Conservation (phyloP, 1,140 invertebrate species). For the Drosophila punjabiensis region DNA sequence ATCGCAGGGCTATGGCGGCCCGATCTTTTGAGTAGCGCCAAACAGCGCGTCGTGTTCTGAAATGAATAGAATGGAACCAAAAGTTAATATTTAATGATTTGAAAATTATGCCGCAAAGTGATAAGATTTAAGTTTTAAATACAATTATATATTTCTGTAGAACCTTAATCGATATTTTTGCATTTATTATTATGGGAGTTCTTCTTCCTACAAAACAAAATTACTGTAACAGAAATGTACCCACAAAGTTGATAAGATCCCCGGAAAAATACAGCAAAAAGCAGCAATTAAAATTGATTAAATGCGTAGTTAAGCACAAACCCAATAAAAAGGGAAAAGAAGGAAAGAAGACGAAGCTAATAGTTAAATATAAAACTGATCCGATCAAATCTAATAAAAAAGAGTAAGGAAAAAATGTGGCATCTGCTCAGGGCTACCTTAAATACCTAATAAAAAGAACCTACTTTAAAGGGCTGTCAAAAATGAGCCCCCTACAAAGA, state of each 20-base stretch:
- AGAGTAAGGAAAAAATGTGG: neutral
- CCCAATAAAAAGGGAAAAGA: neutral
- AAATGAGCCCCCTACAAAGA: neutral
- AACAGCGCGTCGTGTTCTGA: constrained; percentile 92
- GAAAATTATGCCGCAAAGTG: neutral
- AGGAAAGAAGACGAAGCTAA: neutral
- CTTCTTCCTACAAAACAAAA: neutral
- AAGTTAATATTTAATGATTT: neutral
- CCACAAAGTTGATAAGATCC: neutral
- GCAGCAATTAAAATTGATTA: neutral
- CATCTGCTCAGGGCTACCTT: neutral
- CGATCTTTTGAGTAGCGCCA: constrained; percentile 94
- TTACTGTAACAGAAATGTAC: neutral
- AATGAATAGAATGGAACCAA: neutral
- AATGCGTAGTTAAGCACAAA: neutral
- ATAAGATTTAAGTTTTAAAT: neutral
- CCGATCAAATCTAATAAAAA: neutral
- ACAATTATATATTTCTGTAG: neutral
- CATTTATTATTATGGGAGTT: neutral
- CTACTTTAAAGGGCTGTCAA: constrained; percentile 22
- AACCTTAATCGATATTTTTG: neutral
- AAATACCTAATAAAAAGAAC: neutral
- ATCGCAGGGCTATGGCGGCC: constrained; percentile 92
- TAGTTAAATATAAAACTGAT: too few relatives aligned
- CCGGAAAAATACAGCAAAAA: neutral